phyloP scores from a whole-genome alignment of 1,140 invertebrate species.

The Rhagoletis pomonella region DNA sequence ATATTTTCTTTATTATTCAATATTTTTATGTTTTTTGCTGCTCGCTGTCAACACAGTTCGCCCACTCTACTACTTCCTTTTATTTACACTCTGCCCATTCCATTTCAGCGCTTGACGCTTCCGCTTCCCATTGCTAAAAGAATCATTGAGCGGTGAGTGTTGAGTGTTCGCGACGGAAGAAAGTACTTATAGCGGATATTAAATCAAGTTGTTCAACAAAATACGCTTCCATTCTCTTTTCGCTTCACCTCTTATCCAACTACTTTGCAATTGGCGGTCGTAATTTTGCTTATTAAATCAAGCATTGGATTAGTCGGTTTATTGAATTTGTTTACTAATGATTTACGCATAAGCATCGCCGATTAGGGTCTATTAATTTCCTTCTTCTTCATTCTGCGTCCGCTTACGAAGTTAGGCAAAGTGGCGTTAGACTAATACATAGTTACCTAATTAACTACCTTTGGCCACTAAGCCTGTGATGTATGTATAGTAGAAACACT shows the following conservation, averaged over 20 bases:
- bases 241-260: not conserved
- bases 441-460: not conserved
- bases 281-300: conserved; percentile 36
- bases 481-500: not conserved
- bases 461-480: too few species aligned
- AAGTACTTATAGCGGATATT: conserved; percentile 37
- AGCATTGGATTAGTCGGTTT: not conserved
- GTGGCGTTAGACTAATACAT: not conserved
- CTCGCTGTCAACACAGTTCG: not conserved
- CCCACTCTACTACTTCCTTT: not conserved
- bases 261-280: not conserved
- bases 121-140: not conserved
- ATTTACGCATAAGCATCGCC: not conserved
- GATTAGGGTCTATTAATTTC: not conserved
- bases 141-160: not conserved
- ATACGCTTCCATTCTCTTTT: not conserved
- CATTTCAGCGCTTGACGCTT: not conserved
- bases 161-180: conserved; percentile 8
- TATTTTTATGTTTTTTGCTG: not conserved
- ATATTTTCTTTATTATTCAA: too few species aligned
- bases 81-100: not conserved
- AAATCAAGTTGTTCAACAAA: conserved; percentile 25
- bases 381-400: not conserved
- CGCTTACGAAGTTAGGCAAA: not conserved
- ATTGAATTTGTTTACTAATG: not conserved